These are phyloP conservation scores for Thalassaphorura encarpata DNA, from an alignment of 1,140 invertebrate genomes.

Conservation along the genomic window DNA sequence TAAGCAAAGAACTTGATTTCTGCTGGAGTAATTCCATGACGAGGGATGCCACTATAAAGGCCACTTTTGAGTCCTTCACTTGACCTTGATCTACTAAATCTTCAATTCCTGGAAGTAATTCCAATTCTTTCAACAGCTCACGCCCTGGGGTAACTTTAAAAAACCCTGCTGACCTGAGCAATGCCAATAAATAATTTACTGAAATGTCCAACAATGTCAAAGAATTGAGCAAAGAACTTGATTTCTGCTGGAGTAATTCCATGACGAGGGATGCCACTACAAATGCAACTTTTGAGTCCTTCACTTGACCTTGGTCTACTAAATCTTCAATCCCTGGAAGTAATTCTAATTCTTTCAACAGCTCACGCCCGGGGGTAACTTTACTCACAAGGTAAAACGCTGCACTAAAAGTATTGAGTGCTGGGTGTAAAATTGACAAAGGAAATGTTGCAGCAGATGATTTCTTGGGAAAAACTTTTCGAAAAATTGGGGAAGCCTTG, in stretches of 20 bases:
- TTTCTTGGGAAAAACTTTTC: conserved; percentile 33
- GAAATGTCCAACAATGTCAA: conserved; percentile 43
- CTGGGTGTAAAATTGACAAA: conserved; percentile 41
- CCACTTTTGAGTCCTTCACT: conserved; percentile 16
- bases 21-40: conserved; percentile 43
- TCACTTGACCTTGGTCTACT: conserved; percentile 22
- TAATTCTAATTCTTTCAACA: conserved; percentile 44
- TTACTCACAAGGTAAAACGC: conserved; percentile 47
- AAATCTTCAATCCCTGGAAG: conserved; percentile 37
- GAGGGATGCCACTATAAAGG: conserved; percentile 37
- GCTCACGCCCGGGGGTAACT: conserved; percentile 43
- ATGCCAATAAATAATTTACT: conserved; percentile 41
- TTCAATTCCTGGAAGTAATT: conserved; percentile 37
- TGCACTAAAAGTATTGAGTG: conserved; percentile 44
- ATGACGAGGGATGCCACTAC: conserved; percentile 41
- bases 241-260: conserved; percentile 42
- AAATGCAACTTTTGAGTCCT: conserved; percentile 20
- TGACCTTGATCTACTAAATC: conserved; percentile 27
- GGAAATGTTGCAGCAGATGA: conserved; percentile 36
- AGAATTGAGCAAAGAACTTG: conserved; percentile 42
- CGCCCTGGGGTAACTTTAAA: conserved; percentile 42
- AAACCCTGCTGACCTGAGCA: conserved; percentile 43
- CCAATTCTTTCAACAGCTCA: too few relatives aligned
- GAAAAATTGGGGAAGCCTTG: conserved; percentile 31
- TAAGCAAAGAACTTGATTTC: conserved; percentile 42